Evolutionary conservation across 2,797 vertebrate genomes (phyloP).

Genomic region (Chanos chanos): DNA sequence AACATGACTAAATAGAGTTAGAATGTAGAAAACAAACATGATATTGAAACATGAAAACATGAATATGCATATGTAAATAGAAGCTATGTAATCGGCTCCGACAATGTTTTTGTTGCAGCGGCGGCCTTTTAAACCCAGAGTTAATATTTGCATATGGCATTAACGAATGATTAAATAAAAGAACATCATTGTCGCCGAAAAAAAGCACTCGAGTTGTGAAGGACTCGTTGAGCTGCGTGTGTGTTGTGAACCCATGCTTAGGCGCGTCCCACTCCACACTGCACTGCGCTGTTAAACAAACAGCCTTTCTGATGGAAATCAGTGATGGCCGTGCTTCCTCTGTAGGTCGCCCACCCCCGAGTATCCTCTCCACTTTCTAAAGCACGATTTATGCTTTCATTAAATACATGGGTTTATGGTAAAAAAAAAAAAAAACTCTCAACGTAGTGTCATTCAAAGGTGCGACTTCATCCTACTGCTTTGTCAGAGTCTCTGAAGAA

Average conservation of each 20-base stretch:
- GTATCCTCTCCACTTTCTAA: slow-evolving; percentile 11
- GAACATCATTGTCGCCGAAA: slow-evolving; percentile 42
- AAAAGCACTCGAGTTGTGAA: slow-evolving; percentile 51
- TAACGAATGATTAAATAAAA: slow-evolving; percentile 59
- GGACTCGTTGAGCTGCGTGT: slow-evolving; percentile 22
- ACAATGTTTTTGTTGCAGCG: not conserved
- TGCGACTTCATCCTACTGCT: no score
- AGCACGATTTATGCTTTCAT: slow-evolving; percentile 33
- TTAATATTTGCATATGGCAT: slow-evolving; percentile 52
- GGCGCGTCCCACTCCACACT: slow-evolving; percentile 21
- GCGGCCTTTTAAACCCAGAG: not conserved
- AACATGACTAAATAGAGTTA: no score
- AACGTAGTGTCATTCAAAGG: no score
- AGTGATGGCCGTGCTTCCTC: slow-evolving; percentile 25
- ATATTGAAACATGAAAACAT: no score
- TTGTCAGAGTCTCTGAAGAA: no score
- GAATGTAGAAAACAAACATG: no score
- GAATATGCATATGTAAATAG: no score
- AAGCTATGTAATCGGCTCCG: not conserved
- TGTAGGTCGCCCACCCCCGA: slow-evolving; percentile 32
- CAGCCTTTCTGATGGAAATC: slow-evolving; percentile 62
- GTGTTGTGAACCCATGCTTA: slow-evolving; percentile 30
- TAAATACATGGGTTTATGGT: slow-evolving; percentile 14
- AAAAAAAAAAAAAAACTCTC: no score
- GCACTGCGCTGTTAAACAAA: slow-evolving; percentile 36